Conservation (phyloP, 2,797 vertebrate genomes). For the Phylloscopus collybita region DNA sequence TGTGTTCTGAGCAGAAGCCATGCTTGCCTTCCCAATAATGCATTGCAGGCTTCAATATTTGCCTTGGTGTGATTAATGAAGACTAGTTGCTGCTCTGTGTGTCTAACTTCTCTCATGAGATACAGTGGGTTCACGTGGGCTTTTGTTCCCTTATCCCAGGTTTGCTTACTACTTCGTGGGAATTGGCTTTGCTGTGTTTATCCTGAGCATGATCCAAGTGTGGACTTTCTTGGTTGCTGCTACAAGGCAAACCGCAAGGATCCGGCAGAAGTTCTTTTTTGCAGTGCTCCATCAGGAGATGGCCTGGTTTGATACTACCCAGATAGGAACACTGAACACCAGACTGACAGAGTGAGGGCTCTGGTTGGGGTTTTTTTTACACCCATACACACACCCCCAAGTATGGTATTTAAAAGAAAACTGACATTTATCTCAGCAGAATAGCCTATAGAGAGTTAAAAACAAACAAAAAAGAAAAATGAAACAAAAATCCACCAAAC, state of each 20-base stretch:
- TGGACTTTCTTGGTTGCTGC: conserved; percentile 74
- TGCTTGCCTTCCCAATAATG: background rate
- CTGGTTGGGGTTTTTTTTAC: background rate
- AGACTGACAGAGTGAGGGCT: conserved; percentile 77
- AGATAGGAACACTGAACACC: conserved; percentile 77
- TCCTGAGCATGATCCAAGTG: conserved; percentile 73
- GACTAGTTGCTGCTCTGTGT: background rate
- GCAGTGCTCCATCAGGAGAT: conserved; percentile 83
- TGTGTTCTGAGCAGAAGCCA: background rate
- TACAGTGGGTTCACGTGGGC: background rate
- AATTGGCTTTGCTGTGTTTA: conserved; percentile 69
- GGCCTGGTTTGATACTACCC: conserved; percentile 81
- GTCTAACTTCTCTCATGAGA: background rate
- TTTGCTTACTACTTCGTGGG: conserved; percentile 76
- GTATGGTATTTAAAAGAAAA: background rate
- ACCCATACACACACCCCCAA: rapidly evolving
- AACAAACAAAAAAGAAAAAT: no score
- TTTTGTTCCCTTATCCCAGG: conserved; percentile 51
- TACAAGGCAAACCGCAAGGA: conserved; percentile 75
- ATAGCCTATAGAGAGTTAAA: background rate
- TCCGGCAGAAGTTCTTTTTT: conserved; percentile 79
- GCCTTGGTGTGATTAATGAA: background rate
- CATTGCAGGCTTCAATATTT: background rate
- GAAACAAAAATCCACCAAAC: background rate
- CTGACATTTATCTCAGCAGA: background rate